Percentiles rank a stretch among this genome's conserved stretches.
These are phyloP conservation scores for Chaetorhynchus papuensis DNA, from an alignment of 2,113 vertebrate species.

Conservation along the genomic window DNA sequence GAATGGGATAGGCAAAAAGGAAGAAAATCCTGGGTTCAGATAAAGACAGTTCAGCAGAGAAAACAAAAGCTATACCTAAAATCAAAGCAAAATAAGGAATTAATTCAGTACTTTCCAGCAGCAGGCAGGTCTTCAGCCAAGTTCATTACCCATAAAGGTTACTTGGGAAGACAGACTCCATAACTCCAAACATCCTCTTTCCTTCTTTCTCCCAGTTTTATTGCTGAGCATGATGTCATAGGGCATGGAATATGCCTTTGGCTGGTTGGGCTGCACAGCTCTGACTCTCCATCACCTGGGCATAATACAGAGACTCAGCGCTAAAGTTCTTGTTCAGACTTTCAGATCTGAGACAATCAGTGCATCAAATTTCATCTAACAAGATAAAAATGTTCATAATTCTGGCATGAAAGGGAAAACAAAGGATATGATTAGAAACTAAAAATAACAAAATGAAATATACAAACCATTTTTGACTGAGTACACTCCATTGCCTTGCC, in stretches of 20 bases:
- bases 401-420: neutral
- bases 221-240: rapidly evolving
- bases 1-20: neutral
- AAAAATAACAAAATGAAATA: neutral
- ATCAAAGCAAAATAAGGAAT: neutral
- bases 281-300: neutral
- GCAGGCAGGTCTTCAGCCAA: neutral
- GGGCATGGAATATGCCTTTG: neutral
- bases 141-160: neutral
- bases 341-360: neutral
- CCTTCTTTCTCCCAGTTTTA: neutral
- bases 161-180: neutral
- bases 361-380: neutral
- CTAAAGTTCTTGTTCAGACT: neutral
- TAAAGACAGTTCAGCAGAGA: neutral
- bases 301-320: neutral
- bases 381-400: neutral
- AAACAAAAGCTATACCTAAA: neutral
- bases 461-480: neutral
- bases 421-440: neutral
- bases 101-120: neutral
- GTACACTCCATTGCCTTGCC: neutral
- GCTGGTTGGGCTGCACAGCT: neutral
- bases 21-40: neutral
- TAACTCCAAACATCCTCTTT: rapidly evolving